Evolutionary conservation across 2,797 vertebrate species (phyloP), one percentile per base, ranked within the genome.

Genomic region (Acanthopagrus latus): DNA sequence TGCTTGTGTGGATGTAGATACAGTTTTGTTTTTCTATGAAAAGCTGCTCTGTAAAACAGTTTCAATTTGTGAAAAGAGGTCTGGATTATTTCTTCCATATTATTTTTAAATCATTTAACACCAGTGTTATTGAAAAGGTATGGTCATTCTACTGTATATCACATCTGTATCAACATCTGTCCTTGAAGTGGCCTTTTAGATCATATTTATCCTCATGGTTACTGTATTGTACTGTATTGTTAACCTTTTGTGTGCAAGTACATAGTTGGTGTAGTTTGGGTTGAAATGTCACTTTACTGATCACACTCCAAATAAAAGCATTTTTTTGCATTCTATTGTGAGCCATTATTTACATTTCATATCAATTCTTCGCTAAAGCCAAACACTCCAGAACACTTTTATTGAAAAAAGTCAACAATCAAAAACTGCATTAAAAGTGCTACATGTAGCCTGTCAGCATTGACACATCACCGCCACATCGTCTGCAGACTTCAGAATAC

Each of bases 361-460:
- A n/a, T 25, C 1, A 46, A 16, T 8, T 20, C 17, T 66, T 56
- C 62, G 12, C 76, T 58, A 7, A 57, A 73, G 60, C 54, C 47
- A 76, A 87, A 88, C 79, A 86, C 56, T 83, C 21, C 66, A 83
- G 69, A 81, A 84, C 65, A 81, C 68, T 92, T 33, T 94, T 93
- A 93, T 91, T 94, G 60, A 78, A 89, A 89, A 88, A 68, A 76
- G 43, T 74, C 64, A 84, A 82, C 72, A 84, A 73, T 86, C 71
- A 79, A 44, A 38, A 89, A 84, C 71, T 76, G 71, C 74, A 67
- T 79, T 80, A 64, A 66, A 84, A 73, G 68, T 87, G 82, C 84
- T 81, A 81, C 76, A 81, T 78, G 51, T 76, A 83, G 62, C 71
- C 54, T 69, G 62, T 86, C 63, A 62, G 81, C 67, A 65, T 74